Evolutionary conservation across 2,113 vertebrate species (phyloP).

Genomic region (Periophthalmus modestus): DNA sequence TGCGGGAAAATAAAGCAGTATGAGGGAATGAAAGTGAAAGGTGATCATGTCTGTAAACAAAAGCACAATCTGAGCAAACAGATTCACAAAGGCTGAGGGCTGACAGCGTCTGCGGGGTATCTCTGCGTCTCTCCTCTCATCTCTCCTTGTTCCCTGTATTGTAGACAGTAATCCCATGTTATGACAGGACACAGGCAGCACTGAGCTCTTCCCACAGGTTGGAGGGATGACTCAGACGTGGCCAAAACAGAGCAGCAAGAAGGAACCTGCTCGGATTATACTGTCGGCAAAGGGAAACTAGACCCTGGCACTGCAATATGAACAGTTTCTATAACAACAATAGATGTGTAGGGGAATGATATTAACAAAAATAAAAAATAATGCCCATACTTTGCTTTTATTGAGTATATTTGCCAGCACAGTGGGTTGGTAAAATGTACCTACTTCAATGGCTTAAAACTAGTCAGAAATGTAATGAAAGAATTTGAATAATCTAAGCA

Average conservation of each 20-base stretch:
- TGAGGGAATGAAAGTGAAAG: conserved; percentile 2
- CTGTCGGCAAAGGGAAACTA: conserved; percentile 61
- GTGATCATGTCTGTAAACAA: conserved; percentile 20
- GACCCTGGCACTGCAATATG: conserved; percentile 42
- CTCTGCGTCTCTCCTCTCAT: conserved; percentile 37
- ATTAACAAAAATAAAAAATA: not conserved
- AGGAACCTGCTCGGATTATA: conserved; percentile 66
- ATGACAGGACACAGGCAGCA: conserved; percentile 59
- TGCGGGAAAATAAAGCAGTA: not conserved
- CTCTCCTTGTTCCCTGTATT: conserved; percentile 51
- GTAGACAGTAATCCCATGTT: conserved; percentile 62
- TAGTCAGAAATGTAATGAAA: too few species aligned
- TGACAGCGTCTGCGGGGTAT: conserved; percentile 41
- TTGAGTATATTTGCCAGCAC: too few species aligned
- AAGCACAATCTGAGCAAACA: conserved; percentile 46
- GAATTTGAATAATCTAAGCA: too few species aligned
- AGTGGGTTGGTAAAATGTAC: too few species aligned
- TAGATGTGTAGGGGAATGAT: not conserved
- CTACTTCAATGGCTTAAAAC: too few species aligned
- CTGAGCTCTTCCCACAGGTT: conserved; percentile 67
- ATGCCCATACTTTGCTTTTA: too few species aligned
- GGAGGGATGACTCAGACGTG: conserved; percentile 65
- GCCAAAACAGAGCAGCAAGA: conserved; percentile 65
- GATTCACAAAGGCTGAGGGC: conserved; percentile 38
- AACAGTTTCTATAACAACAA: conserved; percentile 24